Percentiles rank a stretch among this genome's conserved stretches.
Conservation (phyloP, 2,113 vertebrate species). For the Xyliphius kryptos region DNA sequence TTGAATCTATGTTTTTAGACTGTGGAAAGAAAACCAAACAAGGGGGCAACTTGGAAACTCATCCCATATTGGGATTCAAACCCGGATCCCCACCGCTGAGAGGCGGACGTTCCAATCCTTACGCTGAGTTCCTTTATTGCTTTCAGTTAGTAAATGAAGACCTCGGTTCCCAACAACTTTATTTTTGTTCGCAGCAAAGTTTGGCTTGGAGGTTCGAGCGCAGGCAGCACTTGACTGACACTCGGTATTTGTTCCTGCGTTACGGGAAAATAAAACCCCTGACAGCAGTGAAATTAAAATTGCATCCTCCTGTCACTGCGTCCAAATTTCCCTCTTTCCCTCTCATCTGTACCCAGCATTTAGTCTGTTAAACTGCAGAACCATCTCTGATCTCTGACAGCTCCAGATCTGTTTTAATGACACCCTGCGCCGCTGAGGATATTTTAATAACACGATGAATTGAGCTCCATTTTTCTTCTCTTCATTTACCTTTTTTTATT, state of each 20-base stretch:
- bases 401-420: constrained; percentile 56
- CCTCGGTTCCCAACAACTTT: not conserved
- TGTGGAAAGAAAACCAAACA: too few species aligned
- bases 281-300: constrained; percentile 72
- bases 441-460: constrained; percentile 37
- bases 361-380: constrained; percentile 57
- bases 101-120: too few species aligned
- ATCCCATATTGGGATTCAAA: too few species aligned
- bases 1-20: too few species aligned
- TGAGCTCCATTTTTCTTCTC: constrained; percentile 32
- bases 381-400: constrained; percentile 61
- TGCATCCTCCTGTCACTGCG: constrained; percentile 58
- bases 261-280: constrained; percentile 49
- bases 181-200: constrained; percentile 2
- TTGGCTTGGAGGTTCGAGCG: constrained; percentile 5
- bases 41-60: too few species aligned
- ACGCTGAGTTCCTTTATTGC: not conserved
- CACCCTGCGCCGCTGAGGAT: constrained; percentile 45
- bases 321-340: constrained; percentile 46
- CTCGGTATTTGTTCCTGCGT: constrained; percentile 59
- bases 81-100: too few species aligned
- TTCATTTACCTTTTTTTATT: constrained; percentile 54
- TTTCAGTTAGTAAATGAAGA: constrained; percentile 15
- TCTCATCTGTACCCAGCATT: constrained; percentile 41
- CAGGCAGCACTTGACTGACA: constrained; percentile 53